phyloP scores from a whole-genome alignment of 2,797 vertebrate species.

The Phrynocephalus guinanensis region DNA sequence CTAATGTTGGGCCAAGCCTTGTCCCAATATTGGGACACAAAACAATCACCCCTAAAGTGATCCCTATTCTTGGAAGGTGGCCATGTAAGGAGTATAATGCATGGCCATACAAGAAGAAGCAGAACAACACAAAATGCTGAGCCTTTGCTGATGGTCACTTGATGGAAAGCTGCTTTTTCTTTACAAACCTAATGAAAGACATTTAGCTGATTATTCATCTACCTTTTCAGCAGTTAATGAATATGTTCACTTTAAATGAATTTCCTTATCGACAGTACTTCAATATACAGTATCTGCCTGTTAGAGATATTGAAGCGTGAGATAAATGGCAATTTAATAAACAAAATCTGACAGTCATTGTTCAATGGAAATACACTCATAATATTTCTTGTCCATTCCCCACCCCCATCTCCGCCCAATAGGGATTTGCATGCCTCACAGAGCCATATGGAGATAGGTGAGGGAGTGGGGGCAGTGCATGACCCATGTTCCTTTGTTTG shows the following conservation, averaged over 20 bases:
- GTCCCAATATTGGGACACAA: too few species aligned
- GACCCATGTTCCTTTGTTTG: too few species aligned
- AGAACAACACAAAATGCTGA: neutral
- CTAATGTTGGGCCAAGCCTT: too few species aligned
- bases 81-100: too few species aligned
- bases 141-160: neutral
- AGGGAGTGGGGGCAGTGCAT: too few species aligned
- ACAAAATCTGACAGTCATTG: neutral
- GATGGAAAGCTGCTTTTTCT: neutral
- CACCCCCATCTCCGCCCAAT: too few species aligned
- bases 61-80: too few species aligned
- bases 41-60: too few species aligned
- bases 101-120: too few species aligned
- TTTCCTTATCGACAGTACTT: neutral
- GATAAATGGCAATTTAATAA: neutral
- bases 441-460: too few species aligned
- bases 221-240: neutral
- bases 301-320: neutral
- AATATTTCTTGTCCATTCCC: neutral
- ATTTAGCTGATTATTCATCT: neutral
- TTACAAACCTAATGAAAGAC: neutral
- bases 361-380: neutral
- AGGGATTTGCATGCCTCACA: too few species aligned
- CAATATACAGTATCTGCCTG: neutral
- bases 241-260: conserved; percentile 1